Evolutionary conservation across 2,797 vertebrate species (phyloP).

Genomic region (Borostomias antarcticus): DNA sequence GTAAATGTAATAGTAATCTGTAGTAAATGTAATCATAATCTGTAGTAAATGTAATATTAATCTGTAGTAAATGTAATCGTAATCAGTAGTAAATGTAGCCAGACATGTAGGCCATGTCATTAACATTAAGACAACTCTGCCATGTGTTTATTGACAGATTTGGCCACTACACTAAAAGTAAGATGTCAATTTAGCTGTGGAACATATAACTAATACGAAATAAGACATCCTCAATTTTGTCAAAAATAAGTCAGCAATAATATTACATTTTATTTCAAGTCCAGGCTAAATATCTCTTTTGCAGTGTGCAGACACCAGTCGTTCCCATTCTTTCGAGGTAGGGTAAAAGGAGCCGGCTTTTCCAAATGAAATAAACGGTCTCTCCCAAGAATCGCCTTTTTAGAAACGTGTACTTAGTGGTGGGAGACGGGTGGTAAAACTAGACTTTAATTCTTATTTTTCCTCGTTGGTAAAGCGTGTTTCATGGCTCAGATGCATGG

Average conservation of each 20-base stretch:
- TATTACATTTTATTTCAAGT: slow-evolving; percentile 13
- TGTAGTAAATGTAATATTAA: too few relatives aligned
- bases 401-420: slow-evolving; percentile 76
- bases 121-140: slow-evolving; percentile 30
- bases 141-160: slow-evolving; percentile 26
- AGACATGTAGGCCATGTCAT: slow-evolving; percentile 32
- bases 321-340: slow-evolving; percentile 51
- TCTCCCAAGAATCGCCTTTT: slow-evolving; percentile 60
- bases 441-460: slow-evolving; percentile 73
- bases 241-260: slow-evolving; percentile 30
- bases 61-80: too few relatives aligned
- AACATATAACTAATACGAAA: slow-evolving; percentile 25
- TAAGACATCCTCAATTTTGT: slow-evolving; percentile 33
- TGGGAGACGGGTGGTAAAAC: slow-evolving; percentile 66
- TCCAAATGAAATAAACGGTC: slow-evolving; percentile 72
- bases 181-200: slow-evolving; percentile 31
- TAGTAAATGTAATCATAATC: too few relatives aligned
- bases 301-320: slow-evolving; percentile 28
- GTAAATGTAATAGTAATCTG: too few relatives aligned
- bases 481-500: slow-evolving; percentile 60
- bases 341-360: slow-evolving; percentile 44
- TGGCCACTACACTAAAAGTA: slow-evolving; percentile 25
- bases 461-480: slow-evolving; percentile 52
- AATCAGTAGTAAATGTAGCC: slow-evolving; percentile 45
- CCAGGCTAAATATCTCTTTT: slow-evolving; percentile 11